Percentiles rank a stretch among this genome's conserved stretches.
These are phyloP conservation scores for Hofmannophila pseudospretella DNA, from an alignment of 2,888 invertebrate species.

Conservation along the genomic window DNA sequence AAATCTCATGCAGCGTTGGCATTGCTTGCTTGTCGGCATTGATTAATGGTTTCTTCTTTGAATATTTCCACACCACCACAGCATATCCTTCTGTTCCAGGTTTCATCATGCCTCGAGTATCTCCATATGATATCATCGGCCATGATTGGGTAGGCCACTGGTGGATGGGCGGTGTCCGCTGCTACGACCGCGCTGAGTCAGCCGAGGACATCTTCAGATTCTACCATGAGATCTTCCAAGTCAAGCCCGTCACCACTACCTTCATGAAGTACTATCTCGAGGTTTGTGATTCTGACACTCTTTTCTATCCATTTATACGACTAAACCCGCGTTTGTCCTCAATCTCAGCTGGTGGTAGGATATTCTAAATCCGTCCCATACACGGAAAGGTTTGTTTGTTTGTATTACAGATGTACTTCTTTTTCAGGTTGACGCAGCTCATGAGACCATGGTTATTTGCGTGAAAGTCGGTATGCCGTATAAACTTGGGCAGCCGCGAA, in stretches of 20 bases:
- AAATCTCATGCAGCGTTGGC: too few relatives aligned
- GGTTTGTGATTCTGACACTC: slow-evolving; percentile 24
- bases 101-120: slow-evolving; percentile 45
- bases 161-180: slow-evolving; percentile 61
- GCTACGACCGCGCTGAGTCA: slow-evolving; percentile 50
- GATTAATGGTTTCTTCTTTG: background rate
- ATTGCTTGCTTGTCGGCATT: background rate
- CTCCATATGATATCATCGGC: slow-evolving; percentile 27
- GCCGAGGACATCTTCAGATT: slow-evolving; percentile 49
- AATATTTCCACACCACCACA: too few relatives aligned
- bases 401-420: too few relatives aligned
- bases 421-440: slow-evolving; percentile 28
- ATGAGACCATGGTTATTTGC: slow-evolving; percentile 38
- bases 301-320: too few relatives aligned
- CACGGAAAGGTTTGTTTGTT: too few relatives aligned
- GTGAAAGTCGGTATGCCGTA: slow-evolving; percentile 61
- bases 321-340: too few relatives aligned
- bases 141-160: slow-evolving; percentile 61
- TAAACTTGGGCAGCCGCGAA: slow-evolving; percentile 35
- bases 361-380: too few relatives aligned
- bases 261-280: slow-evolving; percentile 48
- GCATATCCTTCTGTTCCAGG: slow-evolving; percentile 30
- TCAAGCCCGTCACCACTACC: slow-evolving; percentile 30
- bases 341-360: too few relatives aligned
- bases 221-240: slow-evolving; percentile 57